Evolutionary conservation across 2,797 vertebrate species (phyloP), one percentile per base, ranked within the genome.

Genomic region (Enteromius paludinosus): DNA sequence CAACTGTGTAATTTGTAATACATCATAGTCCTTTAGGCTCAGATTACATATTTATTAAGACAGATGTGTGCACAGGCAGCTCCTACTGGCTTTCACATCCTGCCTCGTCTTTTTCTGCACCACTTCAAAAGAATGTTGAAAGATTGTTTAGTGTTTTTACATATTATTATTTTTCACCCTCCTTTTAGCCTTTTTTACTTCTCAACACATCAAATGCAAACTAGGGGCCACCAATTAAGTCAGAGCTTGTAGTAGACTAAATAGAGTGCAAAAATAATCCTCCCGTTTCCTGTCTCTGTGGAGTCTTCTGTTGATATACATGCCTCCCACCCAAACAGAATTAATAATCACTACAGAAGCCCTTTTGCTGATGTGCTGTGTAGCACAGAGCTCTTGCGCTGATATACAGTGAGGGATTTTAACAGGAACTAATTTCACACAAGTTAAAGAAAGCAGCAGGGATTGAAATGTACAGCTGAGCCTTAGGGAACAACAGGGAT

Each of bases 11-110:
- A 82, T 81, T 82, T 82, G 43, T 69, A 85, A 85, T 82, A 75
- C 84, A 82, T 54, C 30, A 15, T 62, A 62, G 80, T 75, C 75
- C 71, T 83, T 75, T 41, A 82, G 75, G 80, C 69, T 82, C 33
- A 72, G 75, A 85, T 75, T 85, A 83, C 47, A 75, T 64, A 85
- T 85, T 85, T 85, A 85, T 82, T 85, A 77, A 83, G 82, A 59
- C 41, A 54, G 41, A 76, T 47, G 38, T 41, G 59, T 20, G 43
- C 25, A 45, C 62, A 65, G 41, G 76, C 41, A 30, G 41, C 23
- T 78, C 15, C 59, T 65, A 23, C 81, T 52, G 38, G n/a, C 75
- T 79, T 38, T 85, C 69, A 65, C 78, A 79, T 66, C 59, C 75
- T 82, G 61, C 30, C 68, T 66, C 14, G n/a, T 62, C 28, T 69